Evolutionary conservation across 2,113 vertebrate genomes (phyloP), one percentile per base, ranked within the genome.

Genomic region (Montifringilla adamsi): DNA sequence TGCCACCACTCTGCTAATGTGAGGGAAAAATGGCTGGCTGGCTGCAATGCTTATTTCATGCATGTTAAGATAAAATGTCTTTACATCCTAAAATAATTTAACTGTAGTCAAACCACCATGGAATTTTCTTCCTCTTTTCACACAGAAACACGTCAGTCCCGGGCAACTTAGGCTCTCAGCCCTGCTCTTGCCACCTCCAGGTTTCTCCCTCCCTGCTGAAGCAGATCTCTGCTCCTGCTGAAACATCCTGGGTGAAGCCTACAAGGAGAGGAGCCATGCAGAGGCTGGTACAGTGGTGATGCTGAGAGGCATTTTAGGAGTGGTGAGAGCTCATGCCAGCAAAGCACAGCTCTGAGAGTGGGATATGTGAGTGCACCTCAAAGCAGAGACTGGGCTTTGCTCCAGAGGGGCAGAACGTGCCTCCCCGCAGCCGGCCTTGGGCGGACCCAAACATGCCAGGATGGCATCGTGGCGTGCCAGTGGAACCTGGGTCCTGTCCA

Each of bases 381-480:
- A 30, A 53, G 68, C 2, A 0, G 55, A 86, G 55, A 2, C 22
- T 15, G 5, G 1, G 24, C 23, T 89, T 39, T 39, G 10, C 35
- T 81, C 30, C 80, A 22, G 77, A 58, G 46, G 28, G 37, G 46
- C 73, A 62, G 46, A 44, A 33, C 1, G 37, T 33, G 41, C 28
- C 74, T 69, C 39, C 15, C 5, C 2, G 13, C 67, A 20, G 50
- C n/a, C n/a, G n/a, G n/a, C n/a, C n/a, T n/a, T n/a, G n/a, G 79
- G 83, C 0, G 0, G 46, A 89, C 68, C 60, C 81, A 55, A 62
- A 23, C 39, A 21, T 5, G 26, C 59, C 84, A 28, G 64, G 60
- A 24, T 2, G 4, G 39, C 15, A 9, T 22, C 2, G 3, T 10
- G 26, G 39, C 4, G 0, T 58, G 67, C 37, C 82, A 31, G 0